These are phyloP conservation scores for Dryadula phaetusa DNA, from an alignment of 2,888 invertebrate species.

Conservation along the genomic window DNA sequence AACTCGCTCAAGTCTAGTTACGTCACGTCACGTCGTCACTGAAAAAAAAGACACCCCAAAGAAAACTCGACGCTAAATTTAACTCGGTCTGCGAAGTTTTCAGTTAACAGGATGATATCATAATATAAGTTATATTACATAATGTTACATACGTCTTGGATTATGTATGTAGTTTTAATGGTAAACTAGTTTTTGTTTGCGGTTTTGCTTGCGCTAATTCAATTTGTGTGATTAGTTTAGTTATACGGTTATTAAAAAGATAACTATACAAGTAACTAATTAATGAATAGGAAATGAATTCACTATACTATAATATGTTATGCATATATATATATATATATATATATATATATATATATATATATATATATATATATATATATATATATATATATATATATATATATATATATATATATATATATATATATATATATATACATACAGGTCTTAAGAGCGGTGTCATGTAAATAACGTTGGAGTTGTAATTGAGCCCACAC, in stretches of 20 bases:
- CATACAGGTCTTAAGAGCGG: conserved; percentile 25
- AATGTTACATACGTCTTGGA: conserved; percentile 20
- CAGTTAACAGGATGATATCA: conserved; percentile 15
- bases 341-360: no score
- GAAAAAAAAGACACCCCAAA: conserved; percentile 27
- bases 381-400: no score
- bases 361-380: no score
- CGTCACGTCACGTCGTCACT: conserved; percentile 24
- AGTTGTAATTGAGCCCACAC: conserved; percentile 36
- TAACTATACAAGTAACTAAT: no score
- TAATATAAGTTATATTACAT: conserved; percentile 23
- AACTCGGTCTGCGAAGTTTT: background rate
- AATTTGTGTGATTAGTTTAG: background rate
- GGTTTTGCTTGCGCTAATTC: background rate
- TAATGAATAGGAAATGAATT: no score
- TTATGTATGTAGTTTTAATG: background rate
- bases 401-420: no score
- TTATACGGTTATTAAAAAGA: no score
- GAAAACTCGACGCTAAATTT: conserved; percentile 15
- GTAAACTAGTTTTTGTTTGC: background rate
- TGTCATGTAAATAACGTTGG: conserved; percentile 35
- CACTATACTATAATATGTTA: no score
- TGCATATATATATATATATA: no score
- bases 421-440: no score
- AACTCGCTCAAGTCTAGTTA: conserved; percentile 33